Conservation (phyloP, 2,888 invertebrate species). For the Callimorpha dominula region DNA sequence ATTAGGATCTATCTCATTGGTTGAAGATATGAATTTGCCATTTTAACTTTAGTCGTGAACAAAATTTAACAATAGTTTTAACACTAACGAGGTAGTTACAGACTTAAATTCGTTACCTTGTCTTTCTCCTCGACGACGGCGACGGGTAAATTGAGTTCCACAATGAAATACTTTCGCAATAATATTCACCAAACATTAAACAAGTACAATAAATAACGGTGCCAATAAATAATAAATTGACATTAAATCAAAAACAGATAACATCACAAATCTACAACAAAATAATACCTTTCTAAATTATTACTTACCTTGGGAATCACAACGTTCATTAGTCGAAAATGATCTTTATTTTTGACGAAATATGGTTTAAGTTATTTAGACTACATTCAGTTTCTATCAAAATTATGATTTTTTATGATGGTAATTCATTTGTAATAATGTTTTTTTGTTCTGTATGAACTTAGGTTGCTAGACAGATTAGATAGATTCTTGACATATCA, state of each 20-base stretch:
- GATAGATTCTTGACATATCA: not conserved
- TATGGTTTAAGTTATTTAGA: not conserved
- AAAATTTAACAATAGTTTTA: too few species aligned
- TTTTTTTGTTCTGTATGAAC: too few species aligned
- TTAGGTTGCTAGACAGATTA: not conserved
- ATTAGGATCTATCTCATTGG: too few species aligned
- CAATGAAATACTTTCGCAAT: slow-evolving; percentile 2
- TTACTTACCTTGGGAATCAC: slow-evolving; percentile 26
- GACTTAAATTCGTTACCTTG: not conserved
- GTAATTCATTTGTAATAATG: too few species aligned
- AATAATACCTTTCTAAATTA: slow-evolving; percentile 38
- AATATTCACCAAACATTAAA: slow-evolving; percentile 10
- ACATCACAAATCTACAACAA: slow-evolving; percentile 26
- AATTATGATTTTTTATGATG: not conserved
- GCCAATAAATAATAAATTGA: slow-evolving; percentile 24
- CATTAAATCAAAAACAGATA: slow-evolving; percentile 30
- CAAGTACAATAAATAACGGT: slow-evolving; percentile 21
- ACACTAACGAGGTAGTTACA: not conserved
- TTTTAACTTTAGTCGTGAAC: too few species aligned
- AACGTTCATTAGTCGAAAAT: slow-evolving; percentile 13
- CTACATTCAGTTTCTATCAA: not conserved
- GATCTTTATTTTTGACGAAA: not conserved
- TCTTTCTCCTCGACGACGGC: not conserved
- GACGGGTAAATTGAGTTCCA: not conserved
- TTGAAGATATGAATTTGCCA: too few species aligned